Conservation (phyloP, 1,140 invertebrate species). For the Camponotus floridanus region DNA sequence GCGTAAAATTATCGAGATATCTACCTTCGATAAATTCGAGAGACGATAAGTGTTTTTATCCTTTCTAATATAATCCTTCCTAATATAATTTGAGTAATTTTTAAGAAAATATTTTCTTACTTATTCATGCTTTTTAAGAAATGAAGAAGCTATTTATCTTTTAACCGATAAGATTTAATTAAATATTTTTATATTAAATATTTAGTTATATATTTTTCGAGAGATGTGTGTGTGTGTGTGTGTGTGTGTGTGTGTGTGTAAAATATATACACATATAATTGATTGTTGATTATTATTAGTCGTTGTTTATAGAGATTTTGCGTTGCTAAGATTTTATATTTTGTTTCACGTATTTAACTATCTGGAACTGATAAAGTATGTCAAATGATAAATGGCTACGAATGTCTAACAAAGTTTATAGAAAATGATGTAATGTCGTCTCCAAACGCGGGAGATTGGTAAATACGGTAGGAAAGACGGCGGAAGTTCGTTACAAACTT, state of each 20-base stretch:
- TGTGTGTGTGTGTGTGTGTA: no score
- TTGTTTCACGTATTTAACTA: background rate
- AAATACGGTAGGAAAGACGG: constrained; percentile 36
- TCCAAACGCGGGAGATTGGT: constrained; percentile 28
- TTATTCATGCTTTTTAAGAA: background rate
- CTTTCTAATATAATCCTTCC: background rate
- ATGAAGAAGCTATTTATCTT: background rate
- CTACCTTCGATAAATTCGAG: background rate
- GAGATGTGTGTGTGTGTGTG: no score
- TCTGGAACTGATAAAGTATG: constrained; percentile 30
- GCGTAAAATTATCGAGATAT: background rate
- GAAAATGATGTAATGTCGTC: constrained; percentile 34
- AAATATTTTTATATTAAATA: no score
- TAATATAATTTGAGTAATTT: background rate
- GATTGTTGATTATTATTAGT: background rate
- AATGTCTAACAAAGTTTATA: constrained; percentile 31
- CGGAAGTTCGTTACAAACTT: constrained; percentile 51
- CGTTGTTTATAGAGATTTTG: background rate
- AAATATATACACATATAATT: no score
- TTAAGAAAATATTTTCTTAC: no score
- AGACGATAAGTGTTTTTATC: background rate
- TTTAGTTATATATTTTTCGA: no score
- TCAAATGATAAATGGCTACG: constrained; percentile 27
- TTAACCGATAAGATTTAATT: no score
- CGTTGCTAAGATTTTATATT: background rate